Evolutionary conservation across 2,888 invertebrate species (phyloP).

Genomic region (Physocephala rufipes): DNA sequence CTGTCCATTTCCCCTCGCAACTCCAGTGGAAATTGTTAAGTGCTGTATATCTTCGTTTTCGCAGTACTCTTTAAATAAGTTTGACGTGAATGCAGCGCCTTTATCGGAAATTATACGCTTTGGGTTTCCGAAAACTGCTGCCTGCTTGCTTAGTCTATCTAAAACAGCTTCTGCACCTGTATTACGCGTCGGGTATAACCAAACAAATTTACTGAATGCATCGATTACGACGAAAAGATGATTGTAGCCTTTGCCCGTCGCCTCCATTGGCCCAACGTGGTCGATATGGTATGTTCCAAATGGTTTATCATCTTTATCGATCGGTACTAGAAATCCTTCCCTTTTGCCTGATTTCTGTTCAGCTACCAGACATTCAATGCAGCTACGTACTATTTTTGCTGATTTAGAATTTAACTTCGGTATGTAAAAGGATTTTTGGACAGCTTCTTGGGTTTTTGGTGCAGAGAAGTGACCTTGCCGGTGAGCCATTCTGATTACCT

Average conservation of each 20-base stretch:
- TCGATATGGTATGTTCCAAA: conserved; percentile 55
- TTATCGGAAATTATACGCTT: conserved; percentile 15
- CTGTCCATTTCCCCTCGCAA: conserved; percentile 56
- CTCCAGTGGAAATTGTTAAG: conserved; percentile 50
- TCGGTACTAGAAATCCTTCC: conserved; percentile 53
- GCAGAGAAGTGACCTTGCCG: conserved; percentile 57
- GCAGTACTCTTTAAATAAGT: conserved; percentile 5
- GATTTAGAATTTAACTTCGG: conserved; percentile 31
- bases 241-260: conserved; percentile 54
- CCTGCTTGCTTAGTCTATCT: conserved; percentile 45
- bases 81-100: conserved; percentile 24
- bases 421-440: conserved; percentile 39
- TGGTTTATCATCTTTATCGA: conserved; percentile 53
- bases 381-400: conserved; percentile 19
- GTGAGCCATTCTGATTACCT: conserved; percentile 57
- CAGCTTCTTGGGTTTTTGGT: conserved; percentile 48
- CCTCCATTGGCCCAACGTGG: conserved; percentile 55
- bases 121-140: conserved; percentile 28
- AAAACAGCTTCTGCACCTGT: conserved; percentile 51
- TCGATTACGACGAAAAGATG: conserved; percentile 51
- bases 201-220: conserved; percentile 54
- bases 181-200: conserved; percentile 55
- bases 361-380: conserved; percentile 37
- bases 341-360: conserved; percentile 52
- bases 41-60: conserved; percentile 41